Conservation (phyloP, 1,140 invertebrate genomes). For the Scylla paramamosain region DNA sequence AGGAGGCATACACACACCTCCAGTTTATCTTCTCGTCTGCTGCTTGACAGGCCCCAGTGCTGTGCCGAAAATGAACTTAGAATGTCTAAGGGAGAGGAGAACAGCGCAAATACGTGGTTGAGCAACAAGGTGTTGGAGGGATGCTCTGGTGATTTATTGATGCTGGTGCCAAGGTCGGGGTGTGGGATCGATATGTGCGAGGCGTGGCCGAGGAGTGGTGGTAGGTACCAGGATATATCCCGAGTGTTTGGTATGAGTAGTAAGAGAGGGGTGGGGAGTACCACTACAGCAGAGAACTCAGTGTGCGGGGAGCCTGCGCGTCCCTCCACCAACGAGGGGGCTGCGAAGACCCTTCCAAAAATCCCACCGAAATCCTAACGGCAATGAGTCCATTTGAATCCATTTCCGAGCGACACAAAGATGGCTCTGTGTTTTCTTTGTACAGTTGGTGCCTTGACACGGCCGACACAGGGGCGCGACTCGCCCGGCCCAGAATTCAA, state of each 20-base stretch:
- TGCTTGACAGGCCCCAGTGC: constrained; percentile 42
- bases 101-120: constrained; percentile 46
- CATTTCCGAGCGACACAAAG: constrained; percentile 77
- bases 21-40: constrained; percentile 44
- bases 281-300: constrained; percentile 70
- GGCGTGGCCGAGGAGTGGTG: constrained; percentile 69
- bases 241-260: constrained; percentile 71
- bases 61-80: constrained; percentile 62
- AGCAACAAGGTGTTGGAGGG: constrained; percentile 57
- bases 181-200: constrained; percentile 72
- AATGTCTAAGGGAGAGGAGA: constrained; percentile 27
- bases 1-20: constrained; percentile 35
- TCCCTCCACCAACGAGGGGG: constrained; percentile 73
- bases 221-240: constrained; percentile 66
- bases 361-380: constrained; percentile 77
- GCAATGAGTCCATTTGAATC: constrained; percentile 77
- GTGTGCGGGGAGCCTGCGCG: constrained; percentile 72
- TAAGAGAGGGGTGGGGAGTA: constrained; percentile 64
- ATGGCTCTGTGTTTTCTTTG: constrained; percentile 77
- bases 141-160: constrained; percentile 72
- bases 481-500: constrained; percentile 77
- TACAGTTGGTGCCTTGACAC: constrained; percentile 77
- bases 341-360: constrained; percentile 71
- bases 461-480: constrained; percentile 77
- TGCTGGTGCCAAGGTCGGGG: constrained; percentile 71